Base-by-base conservation (phyloP, 2,888 invertebrate species). In the Drosophila anomelani region DNA sequence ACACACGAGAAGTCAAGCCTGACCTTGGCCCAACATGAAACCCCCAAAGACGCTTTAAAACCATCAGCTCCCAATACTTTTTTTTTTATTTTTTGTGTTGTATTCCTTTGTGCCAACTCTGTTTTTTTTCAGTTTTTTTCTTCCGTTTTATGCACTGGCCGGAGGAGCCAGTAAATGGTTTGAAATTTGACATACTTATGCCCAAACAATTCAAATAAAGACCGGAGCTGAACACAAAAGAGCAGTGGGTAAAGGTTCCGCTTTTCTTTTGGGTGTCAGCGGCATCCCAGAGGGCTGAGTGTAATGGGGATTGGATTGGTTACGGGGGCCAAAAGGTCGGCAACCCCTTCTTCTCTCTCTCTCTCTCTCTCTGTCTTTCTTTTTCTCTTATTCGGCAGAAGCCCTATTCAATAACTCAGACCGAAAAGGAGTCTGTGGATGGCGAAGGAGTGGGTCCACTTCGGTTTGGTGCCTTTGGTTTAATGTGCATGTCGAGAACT, bases 121-220 rank as follows among this genome's bases (percentile, higher is more conserved):
- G 20, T 6, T 38, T 53, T 44, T 41, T 47, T 15, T 8, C 2
- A 1, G 13, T 0, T 23, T 9, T 7, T 23, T 38, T 26, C 7
- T n/a, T 9, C 47, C 36, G 17, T 59, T 75, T 75, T 75, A 75
- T 75, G 75, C 62, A 75, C 62, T 74, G 54, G 41, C 44, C 60
- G 61, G 49, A 61, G 53, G 47, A 70, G 49, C 29, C 58, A 58
- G 70, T 69, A 57, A 69, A 88, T 85, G 80, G 80, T 55, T 75
- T 78, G 78, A 90, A 83, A 79, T 90, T 90, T 90, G 86, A 88
- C 88, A 88, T 90, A 86, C 90, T 89, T 83, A 90, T 88, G 90
- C 63, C 81, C 80, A 80, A 87, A 82, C 80, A 88, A 88, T 88
- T 82, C 74, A 78, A 78, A 78, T 79, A 76, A 75, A 75, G 63